Evolutionary conservation across 1,140 invertebrate genomes (phyloP).

Genomic region (Danaus plexippus): DNA sequence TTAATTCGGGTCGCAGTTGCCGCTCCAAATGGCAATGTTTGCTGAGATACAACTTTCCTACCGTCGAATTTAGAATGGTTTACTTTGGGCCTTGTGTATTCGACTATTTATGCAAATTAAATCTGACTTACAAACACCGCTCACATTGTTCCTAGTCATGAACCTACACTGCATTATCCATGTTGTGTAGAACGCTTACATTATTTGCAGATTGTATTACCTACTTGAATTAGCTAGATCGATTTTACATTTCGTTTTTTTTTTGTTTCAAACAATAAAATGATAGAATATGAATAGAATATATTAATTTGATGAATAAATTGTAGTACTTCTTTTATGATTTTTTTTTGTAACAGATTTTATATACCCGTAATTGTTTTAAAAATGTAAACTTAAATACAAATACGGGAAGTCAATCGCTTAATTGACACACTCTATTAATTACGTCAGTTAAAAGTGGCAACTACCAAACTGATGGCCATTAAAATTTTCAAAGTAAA

Average conservation of each 20-base stretch:
- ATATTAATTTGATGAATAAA: too few species aligned
- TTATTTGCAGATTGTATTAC: conserved; percentile 6
- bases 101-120: conserved; percentile 61
- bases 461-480: background rate
- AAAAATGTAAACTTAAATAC: too few species aligned
- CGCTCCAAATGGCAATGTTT: conserved; percentile 51
- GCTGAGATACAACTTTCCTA: conserved; percentile 58
- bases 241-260: conserved; percentile 1
- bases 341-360: too few species aligned
- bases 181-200: conserved; percentile 4
- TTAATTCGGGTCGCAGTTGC: conserved; percentile 65
- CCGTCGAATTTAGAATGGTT: conserved; percentile 62
- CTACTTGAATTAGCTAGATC: background rate
- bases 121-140: conserved; percentile 39
- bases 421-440: too few species aligned
- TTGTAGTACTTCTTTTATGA: too few species aligned
- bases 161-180: conserved; percentile 8
- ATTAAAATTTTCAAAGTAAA: background rate
- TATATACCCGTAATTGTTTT: too few species aligned
- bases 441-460: too few species aligned
- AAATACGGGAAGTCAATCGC: too few species aligned
- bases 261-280: background rate
- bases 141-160: conserved; percentile 12
- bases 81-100: conserved; percentile 53
- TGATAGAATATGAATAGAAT: too few species aligned